A percentile compares a stretch with the other conserved stretches of the same genome.
These are phyloP conservation scores for Campaea margaritaria DNA, from an alignment of 2,888 invertebrate species.

Conservation along the genomic window DNA sequence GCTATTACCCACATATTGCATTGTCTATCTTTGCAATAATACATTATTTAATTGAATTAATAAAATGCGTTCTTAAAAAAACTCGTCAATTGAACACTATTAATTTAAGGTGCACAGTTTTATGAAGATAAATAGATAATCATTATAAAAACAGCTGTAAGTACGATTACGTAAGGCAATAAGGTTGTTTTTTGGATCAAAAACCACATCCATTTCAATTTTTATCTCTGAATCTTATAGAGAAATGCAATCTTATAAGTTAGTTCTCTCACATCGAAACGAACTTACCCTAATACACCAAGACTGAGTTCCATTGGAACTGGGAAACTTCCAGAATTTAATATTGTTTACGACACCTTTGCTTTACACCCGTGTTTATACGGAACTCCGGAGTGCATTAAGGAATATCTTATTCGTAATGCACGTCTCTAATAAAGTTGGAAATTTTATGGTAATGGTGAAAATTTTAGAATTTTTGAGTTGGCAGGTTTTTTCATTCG, in stretches of 20 bases:
- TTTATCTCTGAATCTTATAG: conserved; percentile 5
- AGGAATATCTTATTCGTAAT: conserved; percentile 49
- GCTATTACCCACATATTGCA: too few species aligned
- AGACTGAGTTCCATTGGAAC: conserved; percentile 52
- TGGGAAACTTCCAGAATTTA: conserved; percentile 67
- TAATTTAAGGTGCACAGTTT: too few species aligned
- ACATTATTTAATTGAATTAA: too few species aligned
- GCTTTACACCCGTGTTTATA: conserved; percentile 73
- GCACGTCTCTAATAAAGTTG: conserved; percentile 44
- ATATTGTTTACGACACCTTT: conserved; percentile 81
- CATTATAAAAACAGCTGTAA: too few species aligned
- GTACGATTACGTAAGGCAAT: too few species aligned
- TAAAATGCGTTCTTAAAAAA: too few species aligned
- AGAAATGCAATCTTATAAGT: conserved; percentile 57
- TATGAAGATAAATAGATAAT: too few species aligned
- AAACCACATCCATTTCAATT: conserved; percentile 10
- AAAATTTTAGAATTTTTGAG: conserved; percentile 36
- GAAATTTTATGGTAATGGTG: conserved; percentile 30
- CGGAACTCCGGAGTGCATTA: conserved; percentile 61
- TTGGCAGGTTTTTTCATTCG: conserved; percentile 11
- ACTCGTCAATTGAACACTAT: too few species aligned
- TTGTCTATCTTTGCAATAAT: too few species aligned
- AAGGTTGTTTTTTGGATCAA: too few species aligned
- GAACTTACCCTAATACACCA: conserved; percentile 72
- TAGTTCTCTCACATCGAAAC: conserved; percentile 65